Conservation (phyloP, 2,888 invertebrate genomes). For the Agelastica alni region DNA sequence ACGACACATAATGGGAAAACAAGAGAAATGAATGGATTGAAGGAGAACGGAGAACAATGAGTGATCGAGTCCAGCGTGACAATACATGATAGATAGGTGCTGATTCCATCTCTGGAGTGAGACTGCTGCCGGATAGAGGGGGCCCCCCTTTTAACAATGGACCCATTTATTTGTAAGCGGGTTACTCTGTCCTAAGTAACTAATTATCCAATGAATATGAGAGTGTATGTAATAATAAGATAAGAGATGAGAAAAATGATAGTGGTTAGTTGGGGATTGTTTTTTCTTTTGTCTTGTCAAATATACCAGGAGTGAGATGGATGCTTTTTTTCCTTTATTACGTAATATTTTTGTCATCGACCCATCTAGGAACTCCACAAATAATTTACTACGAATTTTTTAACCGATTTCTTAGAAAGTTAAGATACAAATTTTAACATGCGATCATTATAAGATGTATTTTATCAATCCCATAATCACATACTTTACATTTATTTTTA, state of each 20-base stretch:
- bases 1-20: slow-evolving; percentile 6
- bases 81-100: slow-evolving; percentile 57
- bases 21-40: slow-evolving; percentile 52
- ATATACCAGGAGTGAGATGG: slow-evolving; percentile 4
- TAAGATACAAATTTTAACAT: too few relatives aligned
- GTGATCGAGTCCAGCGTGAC: slow-evolving; percentile 55
- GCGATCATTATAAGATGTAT: too few relatives aligned
- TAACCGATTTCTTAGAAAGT: too few relatives aligned
- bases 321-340: slow-evolving; percentile 1
- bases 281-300: slow-evolving; percentile 23
- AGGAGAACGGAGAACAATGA: slow-evolving; percentile 56
- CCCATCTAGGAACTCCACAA: too few relatives aligned
- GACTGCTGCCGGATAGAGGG: slow-evolving; percentile 48
- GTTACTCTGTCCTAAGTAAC: slow-evolving; percentile 53
- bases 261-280: slow-evolving; percentile 8
- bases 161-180: slow-evolving; percentile 57
- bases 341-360: too few relatives aligned
- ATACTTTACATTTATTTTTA: too few relatives aligned
- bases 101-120: slow-evolving; percentile 52
- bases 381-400: too few relatives aligned
- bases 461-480: too few relatives aligned
- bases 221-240: slow-evolving; percentile 24
- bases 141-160: slow-evolving; percentile 51
- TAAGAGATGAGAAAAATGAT: slow-evolving; percentile 18
- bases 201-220: slow-evolving; percentile 46